A percentile compares a stretch with the other conserved stretches of the same genome.
These are phyloP conservation scores for Watsonalla cultraria DNA, from an alignment of 2,888 invertebrate genomes.

Conservation along the genomic window DNA sequence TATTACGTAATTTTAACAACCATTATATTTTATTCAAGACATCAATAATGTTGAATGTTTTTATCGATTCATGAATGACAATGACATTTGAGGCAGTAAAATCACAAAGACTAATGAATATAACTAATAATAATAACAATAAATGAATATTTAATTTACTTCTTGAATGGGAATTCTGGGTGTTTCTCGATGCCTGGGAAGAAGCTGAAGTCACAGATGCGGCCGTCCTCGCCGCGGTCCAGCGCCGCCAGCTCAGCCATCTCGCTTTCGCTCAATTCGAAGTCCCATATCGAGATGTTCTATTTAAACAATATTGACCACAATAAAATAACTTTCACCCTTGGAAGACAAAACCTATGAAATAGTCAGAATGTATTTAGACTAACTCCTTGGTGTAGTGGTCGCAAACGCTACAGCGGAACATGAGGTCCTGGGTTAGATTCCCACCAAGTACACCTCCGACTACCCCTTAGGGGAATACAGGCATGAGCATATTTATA, in stretches of 20 bases:
- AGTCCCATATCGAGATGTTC: conserved; percentile 88
- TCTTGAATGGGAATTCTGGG: conserved; percentile 85
- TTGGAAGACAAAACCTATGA: too few relatives aligned
- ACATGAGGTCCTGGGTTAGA: background rate
- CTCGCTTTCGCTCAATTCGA: conserved; percentile 81
- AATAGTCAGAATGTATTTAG: background rate
- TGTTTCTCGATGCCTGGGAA: conserved; percentile 83
- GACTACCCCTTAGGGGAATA: too few relatives aligned
- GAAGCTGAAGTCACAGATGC: conserved; percentile 85
- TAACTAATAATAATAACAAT: background rate
- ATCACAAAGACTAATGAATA: background rate
- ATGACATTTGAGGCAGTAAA: background rate
- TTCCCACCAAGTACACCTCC: too few relatives aligned
- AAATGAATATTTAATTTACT: conserved; percentile 21
- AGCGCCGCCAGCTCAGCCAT: conserved; percentile 79
- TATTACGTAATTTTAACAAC: background rate
- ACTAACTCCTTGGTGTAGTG: background rate
- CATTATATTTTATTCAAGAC: background rate
- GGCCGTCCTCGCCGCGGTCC: conserved; percentile 81
- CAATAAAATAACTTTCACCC: too few relatives aligned
- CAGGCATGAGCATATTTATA: too few relatives aligned
- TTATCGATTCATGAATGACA: background rate
- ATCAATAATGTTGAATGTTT: background rate
- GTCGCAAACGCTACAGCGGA: too few relatives aligned
- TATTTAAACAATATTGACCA: conserved; percentile 32